These are phyloP conservation scores for Arothron firmamentum DNA, from an alignment of 2,113 vertebrate species.

Conservation along the genomic window DNA sequence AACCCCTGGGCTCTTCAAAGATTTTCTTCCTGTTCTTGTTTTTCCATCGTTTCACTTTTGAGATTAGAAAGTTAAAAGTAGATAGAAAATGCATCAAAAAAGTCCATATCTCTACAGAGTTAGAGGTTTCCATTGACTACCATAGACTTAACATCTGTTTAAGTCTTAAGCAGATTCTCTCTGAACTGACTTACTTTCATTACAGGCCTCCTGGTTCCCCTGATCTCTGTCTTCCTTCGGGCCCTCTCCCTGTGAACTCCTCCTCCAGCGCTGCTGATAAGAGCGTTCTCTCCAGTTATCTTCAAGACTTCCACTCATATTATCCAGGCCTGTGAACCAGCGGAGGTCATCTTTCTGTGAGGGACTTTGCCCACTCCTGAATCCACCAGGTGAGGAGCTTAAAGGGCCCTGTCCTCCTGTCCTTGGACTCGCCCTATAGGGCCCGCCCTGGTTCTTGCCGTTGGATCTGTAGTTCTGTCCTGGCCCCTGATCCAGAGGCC, in stretches of 20 bases:
- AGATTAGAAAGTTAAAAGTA: not conserved
- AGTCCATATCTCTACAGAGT: not conserved
- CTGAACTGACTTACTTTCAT: no score
- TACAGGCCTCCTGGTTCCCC: conserved; percentile 47
- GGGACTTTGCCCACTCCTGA: conserved; percentile 74
- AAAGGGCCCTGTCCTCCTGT: conserved; percentile 66
- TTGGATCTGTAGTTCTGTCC: conserved; percentile 74
- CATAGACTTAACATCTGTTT: conserved; percentile 43
- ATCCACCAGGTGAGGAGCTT: conserved; percentile 71
- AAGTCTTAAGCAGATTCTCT: conserved; percentile 30
- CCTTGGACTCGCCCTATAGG: conserved; percentile 74
- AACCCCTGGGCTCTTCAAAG: conserved; percentile 73
- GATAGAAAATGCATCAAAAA: no score
- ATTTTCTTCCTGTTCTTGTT: conserved; percentile 73
- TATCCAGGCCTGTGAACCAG: conserved; percentile 73
- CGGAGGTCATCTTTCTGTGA: conserved; percentile 77
- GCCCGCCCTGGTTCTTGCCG: conserved; percentile 66
- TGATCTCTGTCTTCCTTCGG: conserved; percentile 61
- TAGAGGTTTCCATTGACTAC: not conserved
- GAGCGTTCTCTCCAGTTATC: conserved; percentile 79
- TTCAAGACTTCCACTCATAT: conserved; percentile 54
- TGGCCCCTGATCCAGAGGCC: conserved; percentile 72
- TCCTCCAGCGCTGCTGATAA: conserved; percentile 61
- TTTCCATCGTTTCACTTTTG: conserved; percentile 70
- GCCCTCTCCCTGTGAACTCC: conserved; percentile 65